Evolutionary conservation across 2,113 vertebrate genomes (phyloP), one percentile per base, ranked within the genome.

Genomic region (Felis catus): DNA sequence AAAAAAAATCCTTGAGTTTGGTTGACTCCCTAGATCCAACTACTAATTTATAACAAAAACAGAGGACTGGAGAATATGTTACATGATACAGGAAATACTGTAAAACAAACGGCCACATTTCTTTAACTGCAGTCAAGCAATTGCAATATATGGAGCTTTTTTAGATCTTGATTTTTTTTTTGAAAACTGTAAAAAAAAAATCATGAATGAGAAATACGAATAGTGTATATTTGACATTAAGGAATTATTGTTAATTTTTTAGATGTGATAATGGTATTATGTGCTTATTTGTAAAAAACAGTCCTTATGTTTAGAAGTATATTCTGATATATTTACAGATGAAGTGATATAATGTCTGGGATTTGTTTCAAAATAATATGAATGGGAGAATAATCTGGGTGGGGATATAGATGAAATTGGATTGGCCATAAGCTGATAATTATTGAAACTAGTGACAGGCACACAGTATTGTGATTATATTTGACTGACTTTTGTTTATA

Each of bases 221-320:
- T 21, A 36, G 21, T 91, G 7, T 51, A 36, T 82, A 76, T 76
- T 89, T 91, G 23, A 89, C 79, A 73, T 61, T 79, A 94, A 85
- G 48, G 65, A 73, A 85, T 84, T 88, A 81, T 71, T 79, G 14
- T 61, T 84, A 81, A 41, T 55, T 33, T 95, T 97, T 92, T 83
- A 94, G 33, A n/a, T 94, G 25, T 66, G 58, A 71, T 88, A 53
- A 65, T 89, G 18, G 9, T 68, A 53, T 74, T 71, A 23, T 23
- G 41, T 66, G 25, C 41, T 41, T 25, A 13, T 91, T 78, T 78
- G 73, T 78, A n/a, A 51, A 33, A 61, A 82, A 89, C 31, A 33
- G 6, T 45, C 27, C 55, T 94, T 80, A 92, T 61, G 68, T 83
- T 90, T 89, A 84, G 27, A 85, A 58, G 33, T 95, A 58, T 4